Percentiles rank a stretch among this genome's conserved stretches.
Evolutionary conservation across 2,888 invertebrate genomes (phyloP).

Genomic region (Thecocarcelia acutangulata): DNA sequence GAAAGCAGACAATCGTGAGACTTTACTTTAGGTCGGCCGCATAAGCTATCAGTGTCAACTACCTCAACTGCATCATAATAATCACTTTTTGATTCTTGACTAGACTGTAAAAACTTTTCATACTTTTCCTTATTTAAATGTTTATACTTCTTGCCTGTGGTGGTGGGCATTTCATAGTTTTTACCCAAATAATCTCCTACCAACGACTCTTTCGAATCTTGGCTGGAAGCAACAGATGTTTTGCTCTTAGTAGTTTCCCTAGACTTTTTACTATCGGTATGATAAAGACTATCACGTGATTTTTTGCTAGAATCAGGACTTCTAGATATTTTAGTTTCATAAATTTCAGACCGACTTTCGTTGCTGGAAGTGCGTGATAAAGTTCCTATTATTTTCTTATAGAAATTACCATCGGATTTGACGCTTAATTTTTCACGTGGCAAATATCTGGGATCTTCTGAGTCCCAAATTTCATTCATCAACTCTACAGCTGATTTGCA

Average conservation of each 20-base stretch:
- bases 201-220: conserved; percentile 86
- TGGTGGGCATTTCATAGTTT: conserved; percentile 82
- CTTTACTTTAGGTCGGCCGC: conserved; percentile 81
- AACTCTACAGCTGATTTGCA: conserved; percentile 87
- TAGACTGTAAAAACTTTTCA: conserved; percentile 84
- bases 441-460: conserved; percentile 89
- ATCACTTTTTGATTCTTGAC: conserved; percentile 87
- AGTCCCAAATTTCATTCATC: conserved; percentile 89
- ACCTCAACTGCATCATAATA: conserved; percentile 85
- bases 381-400: conserved; percentile 86
- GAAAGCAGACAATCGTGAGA: conserved; percentile 85
- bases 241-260: conserved; percentile 85
- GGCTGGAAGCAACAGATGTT: conserved; percentile 84
- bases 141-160: conserved; percentile 81
- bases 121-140: conserved; percentile 78
- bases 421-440: conserved; percentile 88
- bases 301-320: conserved; percentile 86
- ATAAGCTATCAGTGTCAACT: conserved; percentile 74
- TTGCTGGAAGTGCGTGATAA: conserved; percentile 87
- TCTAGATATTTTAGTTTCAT: conserved; percentile 85
- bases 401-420: conserved; percentile 88
- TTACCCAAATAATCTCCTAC: conserved; percentile 80
- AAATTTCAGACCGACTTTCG: conserved; percentile 87
- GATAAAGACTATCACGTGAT: conserved; percentile 85
- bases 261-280: conserved; percentile 86